Conservation (phyloP, 2,888 invertebrate genomes). For the Ennomos quercinarius region DNA sequence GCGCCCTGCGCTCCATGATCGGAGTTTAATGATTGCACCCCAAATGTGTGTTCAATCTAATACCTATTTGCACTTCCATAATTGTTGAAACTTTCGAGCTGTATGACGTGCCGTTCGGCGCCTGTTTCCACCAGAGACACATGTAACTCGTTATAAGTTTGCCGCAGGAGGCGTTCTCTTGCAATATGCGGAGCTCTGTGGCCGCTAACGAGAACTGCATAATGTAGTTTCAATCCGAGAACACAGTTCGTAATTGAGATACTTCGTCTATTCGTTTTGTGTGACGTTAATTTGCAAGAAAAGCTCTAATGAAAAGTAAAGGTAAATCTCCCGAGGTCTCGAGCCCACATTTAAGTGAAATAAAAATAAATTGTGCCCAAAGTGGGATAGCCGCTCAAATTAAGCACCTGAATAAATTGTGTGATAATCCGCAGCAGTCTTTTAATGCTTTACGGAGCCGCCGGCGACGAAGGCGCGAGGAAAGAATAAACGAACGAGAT, state of each 20-base stretch:
- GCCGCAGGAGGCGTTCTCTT: slow-evolving; percentile 49
- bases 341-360: slow-evolving; percentile 76
- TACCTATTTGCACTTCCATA: slow-evolving; percentile 74
- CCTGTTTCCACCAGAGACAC: slow-evolving; percentile 50
- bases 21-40: slow-evolving; percentile 70
- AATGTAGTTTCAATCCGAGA: slow-evolving; percentile 42
- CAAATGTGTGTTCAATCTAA: slow-evolving; percentile 77
- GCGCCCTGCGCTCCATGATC: slow-evolving; percentile 63
- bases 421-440: slow-evolving; percentile 82
- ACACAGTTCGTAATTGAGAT: slow-evolving; percentile 16
- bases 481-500: slow-evolving; percentile 79
- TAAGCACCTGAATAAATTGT: slow-evolving; percentile 85
- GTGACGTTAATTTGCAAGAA: slow-evolving; percentile 52
- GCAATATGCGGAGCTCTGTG: slow-evolving; percentile 33
- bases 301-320: slow-evolving; percentile 69
- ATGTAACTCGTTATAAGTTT: slow-evolving; percentile 74
- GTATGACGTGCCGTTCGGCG: slow-evolving; percentile 49
- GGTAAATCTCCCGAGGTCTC: slow-evolving; percentile 70
- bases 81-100: slow-evolving; percentile 68
- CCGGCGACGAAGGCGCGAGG: slow-evolving; percentile 63
- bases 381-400: slow-evolving; percentile 82
- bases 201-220: slow-evolving; percentile 51
- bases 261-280: slow-evolving; percentile 21
- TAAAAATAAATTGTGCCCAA: slow-evolving; percentile 81
- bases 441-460: slow-evolving; percentile 78